Evolutionary conservation across 2,888 invertebrate species (phyloP).

Genomic region (Drosophila anomelani): DNA sequence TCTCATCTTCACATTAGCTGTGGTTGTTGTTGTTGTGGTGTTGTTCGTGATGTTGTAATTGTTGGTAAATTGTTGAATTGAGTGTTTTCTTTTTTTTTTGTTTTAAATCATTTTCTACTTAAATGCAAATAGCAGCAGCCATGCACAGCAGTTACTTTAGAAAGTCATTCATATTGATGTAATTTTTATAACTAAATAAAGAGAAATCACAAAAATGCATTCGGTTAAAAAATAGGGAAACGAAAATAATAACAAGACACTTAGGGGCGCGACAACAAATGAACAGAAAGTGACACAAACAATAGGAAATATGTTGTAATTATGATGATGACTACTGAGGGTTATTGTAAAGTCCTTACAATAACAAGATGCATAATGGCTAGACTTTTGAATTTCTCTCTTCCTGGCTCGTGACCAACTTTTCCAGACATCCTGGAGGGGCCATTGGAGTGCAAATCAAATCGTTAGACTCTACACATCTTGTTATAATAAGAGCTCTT

Average conservation of each 20-base stretch:
- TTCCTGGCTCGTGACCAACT: too few relatives aligned
- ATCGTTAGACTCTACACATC: background rate
- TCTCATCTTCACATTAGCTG: constrained; percentile 37
- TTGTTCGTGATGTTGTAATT: constrained; percentile 21
- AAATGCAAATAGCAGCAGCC: constrained; percentile 45
- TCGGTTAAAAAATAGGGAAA: constrained; percentile 39
- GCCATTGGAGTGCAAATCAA: background rate
- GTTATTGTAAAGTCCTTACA: background rate
- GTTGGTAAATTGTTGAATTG: constrained; percentile 25
- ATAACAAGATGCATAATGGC: background rate
- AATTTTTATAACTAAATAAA: constrained; percentile 83
- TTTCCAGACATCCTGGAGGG: background rate
- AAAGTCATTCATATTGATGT: constrained; percentile 84
- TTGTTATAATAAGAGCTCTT: background rate
- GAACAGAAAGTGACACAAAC: constrained; percentile 1
- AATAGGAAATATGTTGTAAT: too few relatives aligned
- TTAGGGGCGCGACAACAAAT: constrained; percentile 4
- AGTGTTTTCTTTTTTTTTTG: constrained; percentile 8
- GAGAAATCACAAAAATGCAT: constrained; percentile 56
- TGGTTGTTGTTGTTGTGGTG: constrained; percentile 20
- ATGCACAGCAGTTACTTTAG: constrained; percentile 77
- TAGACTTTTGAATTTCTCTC: too few relatives aligned
- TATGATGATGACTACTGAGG: background rate
- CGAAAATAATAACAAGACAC: constrained; percentile 34
- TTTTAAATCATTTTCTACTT: constrained; percentile 10